Percentiles rank a stretch among this genome's conserved stretches.
Evolutionary conservation across 1,140 invertebrate species (phyloP).

Genomic region (Tetragonula clypearis): DNA sequence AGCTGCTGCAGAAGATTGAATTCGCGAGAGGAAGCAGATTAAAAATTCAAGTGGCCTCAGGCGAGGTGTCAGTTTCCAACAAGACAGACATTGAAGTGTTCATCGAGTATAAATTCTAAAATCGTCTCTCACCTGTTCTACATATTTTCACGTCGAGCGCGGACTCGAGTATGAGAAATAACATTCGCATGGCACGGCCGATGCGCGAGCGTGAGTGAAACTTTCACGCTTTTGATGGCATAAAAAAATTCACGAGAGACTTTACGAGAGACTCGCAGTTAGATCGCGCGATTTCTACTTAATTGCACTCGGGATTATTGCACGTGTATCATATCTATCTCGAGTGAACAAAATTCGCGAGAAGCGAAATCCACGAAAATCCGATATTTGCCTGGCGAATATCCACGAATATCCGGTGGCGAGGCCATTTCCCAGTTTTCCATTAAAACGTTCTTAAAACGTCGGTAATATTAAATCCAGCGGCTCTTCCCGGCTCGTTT

Average conservation of each 20-base stretch:
- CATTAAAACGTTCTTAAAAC: neutral
- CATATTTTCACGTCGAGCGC: no score
- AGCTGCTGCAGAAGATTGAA: neutral
- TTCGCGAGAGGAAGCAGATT: neutral
- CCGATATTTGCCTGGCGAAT: neutral
- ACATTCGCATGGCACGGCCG: no score
- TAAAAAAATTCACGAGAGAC: no score
- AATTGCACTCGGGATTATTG: no score
- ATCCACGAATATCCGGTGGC: neutral
- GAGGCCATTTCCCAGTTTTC: neutral
- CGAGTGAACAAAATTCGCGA: neutral
- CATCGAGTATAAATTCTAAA: neutral
- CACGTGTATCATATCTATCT: neutral
- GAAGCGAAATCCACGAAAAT: neutral
- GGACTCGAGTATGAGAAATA: no score
- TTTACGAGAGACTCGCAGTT: no score
- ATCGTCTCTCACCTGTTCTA: no score
- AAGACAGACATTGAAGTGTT: neutral
- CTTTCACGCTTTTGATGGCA: no score
- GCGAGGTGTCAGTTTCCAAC: neutral
- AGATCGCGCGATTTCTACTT: no score
- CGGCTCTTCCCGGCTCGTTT: neutral
- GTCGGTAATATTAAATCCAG: neutral
- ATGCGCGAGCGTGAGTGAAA: no score
- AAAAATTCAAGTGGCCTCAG: neutral